Percentiles rank a stretch among this genome's conserved stretches.
phyloP scores from a whole-genome alignment of 2,888 invertebrate species.

The Tipula confusa region DNA sequence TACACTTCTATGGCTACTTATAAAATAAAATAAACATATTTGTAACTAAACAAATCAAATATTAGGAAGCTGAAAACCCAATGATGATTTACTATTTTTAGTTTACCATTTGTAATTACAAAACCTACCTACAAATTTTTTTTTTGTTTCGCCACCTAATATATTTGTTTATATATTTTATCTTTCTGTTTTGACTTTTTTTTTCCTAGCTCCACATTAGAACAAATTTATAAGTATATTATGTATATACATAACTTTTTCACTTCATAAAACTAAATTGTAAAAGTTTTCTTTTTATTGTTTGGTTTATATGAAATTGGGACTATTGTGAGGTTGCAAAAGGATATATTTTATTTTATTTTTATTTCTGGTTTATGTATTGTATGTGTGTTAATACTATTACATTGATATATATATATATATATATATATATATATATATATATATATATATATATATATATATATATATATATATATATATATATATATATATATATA shows the following conservation, averaged over 20 bases:
- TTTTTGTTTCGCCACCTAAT: background rate
- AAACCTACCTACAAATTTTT: background rate
- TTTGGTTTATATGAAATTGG: background rate
- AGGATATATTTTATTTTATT: background rate
- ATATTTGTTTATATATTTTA: background rate
- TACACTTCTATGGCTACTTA: no score
- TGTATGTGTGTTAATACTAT: background rate
- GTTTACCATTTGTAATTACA: background rate
- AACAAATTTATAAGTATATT: background rate
- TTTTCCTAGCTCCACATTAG: background rate
- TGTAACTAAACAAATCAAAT: no score
- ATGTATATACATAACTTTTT: background rate
- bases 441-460: background rate
- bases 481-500: background rate
- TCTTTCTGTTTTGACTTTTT: background rate
- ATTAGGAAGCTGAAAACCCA: background rate
- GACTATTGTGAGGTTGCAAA: background rate
- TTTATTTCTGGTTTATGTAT: background rate
- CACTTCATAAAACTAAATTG: background rate
- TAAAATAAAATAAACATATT: no score
- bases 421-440: background rate
- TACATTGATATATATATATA: background rate
- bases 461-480: background rate
- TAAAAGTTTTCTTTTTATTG: slow-evolving; percentile 3
- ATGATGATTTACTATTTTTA: background rate